Evolutionary conservation across 2,797 vertebrate species (phyloP), one percentile per base, ranked within the genome.

Genomic region (Poecilia gillii): DNA sequence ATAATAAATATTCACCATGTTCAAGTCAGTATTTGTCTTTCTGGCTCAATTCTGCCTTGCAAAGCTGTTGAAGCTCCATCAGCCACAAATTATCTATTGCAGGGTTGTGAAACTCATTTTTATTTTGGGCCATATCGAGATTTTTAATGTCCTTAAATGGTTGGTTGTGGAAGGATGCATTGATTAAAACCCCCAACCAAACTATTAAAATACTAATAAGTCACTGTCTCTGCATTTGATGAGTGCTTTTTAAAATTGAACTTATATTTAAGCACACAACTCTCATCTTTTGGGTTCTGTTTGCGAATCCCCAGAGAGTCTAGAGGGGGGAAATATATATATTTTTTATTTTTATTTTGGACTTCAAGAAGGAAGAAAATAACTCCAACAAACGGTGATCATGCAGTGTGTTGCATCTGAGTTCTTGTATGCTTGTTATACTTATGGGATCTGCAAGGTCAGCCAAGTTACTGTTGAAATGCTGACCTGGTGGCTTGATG

Each of bases 401-500:
- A 59, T 59, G 25, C 51, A 71, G 45, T 47, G 77, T 8, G 7
- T 43, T n/a, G 16, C 36, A 41, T 33, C 23, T 73, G 12, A 43
- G 43, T 6, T 59, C 18, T 49, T 53, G 23, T 39, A 45, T 25
- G 3, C 3, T 39, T 31, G 11, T 16, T 53, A 25, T 18, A 33
- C 39, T 53, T 36, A 31, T 53, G 23, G 59, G n/a, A 74, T 39
- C 0, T 3, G 45, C 8, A 55, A 73, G 23, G 12, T 62, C 62
- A 39, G 28, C 36, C 20, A 41, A 41, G 64, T 68, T 41, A 41
- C 8, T 36, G 23, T 74, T n/a, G 45, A 59, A 80, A 81, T 64
- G 68, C 45, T 81, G 49, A 75, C 39, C 12, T 36, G 46, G 74
- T 43, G 36, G 45, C 14, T 33, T 75, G 84, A 79, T 55, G 75